Percentiles rank a stretch among this genome's conserved stretches.
Conservation (phyloP, 2,797 vertebrate genomes). For the Amblyraja radiata region DNA sequence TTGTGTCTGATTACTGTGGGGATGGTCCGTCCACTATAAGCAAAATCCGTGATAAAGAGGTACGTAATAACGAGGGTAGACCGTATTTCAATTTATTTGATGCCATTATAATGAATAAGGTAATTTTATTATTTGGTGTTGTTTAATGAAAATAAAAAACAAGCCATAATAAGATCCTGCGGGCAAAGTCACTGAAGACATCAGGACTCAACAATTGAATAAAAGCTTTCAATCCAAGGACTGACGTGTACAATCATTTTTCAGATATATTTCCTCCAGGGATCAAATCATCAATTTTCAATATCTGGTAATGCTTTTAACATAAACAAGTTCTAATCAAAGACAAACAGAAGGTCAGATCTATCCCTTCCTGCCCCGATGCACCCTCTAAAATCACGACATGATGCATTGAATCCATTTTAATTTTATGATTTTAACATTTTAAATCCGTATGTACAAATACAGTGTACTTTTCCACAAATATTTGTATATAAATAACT, state of each 20-base stretch:
- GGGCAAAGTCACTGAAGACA: neutral
- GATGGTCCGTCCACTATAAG: too few species aligned
- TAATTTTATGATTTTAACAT: conserved; percentile 8
- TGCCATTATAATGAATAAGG: neutral
- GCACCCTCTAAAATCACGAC: neutral
- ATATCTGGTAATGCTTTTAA: conserved; percentile 25
- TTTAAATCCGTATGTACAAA: neutral
- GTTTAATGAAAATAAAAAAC: neutral
- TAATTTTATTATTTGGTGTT: neutral
- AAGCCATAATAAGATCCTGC: neutral
- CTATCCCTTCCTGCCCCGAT: conserved; percentile 5
- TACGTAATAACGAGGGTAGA: too few species aligned
- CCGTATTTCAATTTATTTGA: neutral
- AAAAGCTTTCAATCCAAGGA: conserved; percentile 28
- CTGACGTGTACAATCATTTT: conserved; percentile 14
- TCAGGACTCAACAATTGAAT: conserved; percentile 23
- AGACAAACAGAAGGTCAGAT: conserved; percentile 24
- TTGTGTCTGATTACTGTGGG: too few species aligned
- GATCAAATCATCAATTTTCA: conserved; percentile 3
- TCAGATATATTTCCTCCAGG: neutral
- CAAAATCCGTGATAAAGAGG: too few species aligned
- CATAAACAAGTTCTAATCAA: conserved; percentile 33
- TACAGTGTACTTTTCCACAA: neutral
- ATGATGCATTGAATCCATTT: neutral
- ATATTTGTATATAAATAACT: neutral